Evolutionary conservation across 2,797 vertebrate genomes (phyloP).

Genomic region (Coendou prehensilis): DNA sequence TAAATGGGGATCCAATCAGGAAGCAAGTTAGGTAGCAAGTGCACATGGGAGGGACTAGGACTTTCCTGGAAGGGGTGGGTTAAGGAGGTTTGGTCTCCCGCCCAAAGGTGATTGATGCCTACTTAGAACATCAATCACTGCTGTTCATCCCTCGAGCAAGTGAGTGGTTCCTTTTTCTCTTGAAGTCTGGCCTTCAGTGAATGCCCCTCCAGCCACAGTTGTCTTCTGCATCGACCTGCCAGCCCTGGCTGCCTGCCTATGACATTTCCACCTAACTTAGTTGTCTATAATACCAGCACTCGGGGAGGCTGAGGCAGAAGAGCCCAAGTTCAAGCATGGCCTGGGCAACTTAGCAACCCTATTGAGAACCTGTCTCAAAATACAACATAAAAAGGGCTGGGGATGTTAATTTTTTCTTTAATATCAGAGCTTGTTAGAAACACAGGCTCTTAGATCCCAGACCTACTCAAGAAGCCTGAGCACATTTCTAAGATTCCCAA

Average conservation of each 20-base stretch:
- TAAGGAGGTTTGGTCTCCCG: background rate
- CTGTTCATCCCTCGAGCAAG: background rate
- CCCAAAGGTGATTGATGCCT: background rate
- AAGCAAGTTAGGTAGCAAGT: too few species aligned
- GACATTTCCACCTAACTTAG: background rate
- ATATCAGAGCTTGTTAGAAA: background rate
- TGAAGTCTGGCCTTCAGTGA: background rate
- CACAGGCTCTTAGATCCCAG: background rate
- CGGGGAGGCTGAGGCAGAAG: background rate
- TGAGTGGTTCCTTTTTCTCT: background rate
- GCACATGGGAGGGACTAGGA: background rate
- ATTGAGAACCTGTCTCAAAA: background rate
- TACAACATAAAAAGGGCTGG: background rate
- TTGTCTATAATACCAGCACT: background rate
- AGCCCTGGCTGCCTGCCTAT: background rate
- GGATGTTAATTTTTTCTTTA: background rate
- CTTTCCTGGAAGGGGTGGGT: background rate
- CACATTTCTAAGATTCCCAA: fast-evolving
- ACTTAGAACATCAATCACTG: background rate
- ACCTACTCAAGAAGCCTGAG: background rate
- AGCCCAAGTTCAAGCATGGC: background rate
- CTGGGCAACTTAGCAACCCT: background rate
- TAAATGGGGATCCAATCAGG: background rate
- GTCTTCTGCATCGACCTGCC: background rate
- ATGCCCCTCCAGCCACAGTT: background rate